Evolutionary conservation across 1,140 invertebrate genomes (phyloP).

Genomic region (Magallana ariakensis): DNA sequence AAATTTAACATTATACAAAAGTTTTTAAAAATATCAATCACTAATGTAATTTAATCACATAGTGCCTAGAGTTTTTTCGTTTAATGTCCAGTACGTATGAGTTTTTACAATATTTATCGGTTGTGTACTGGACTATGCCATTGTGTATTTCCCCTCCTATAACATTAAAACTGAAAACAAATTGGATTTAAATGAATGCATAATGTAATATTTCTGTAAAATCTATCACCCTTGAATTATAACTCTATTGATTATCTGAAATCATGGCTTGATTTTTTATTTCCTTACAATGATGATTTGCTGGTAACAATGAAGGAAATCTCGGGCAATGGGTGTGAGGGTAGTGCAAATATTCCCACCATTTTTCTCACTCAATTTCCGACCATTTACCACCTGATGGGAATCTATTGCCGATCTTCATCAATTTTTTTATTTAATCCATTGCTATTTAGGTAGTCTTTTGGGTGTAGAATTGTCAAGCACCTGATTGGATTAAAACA

Average conservation of each 20-base stretch:
- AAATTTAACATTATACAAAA: too few relatives aligned
- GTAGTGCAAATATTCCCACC: not conserved
- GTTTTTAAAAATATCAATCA: too few relatives aligned
- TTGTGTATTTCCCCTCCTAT: not conserved
- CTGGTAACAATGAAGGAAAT: not conserved
- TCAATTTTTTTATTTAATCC: not conserved
- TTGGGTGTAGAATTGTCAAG: not conserved
- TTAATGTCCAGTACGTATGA: too few relatives aligned
- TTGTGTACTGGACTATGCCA: too few relatives aligned
- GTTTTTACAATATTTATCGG: too few relatives aligned
- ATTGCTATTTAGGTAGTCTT: not conserved
- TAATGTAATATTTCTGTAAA: slow-evolving; percentile 15
- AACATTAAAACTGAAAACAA: not conserved
- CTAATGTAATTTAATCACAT: too few relatives aligned
- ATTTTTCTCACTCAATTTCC: not conserved
- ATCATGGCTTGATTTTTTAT: not conserved
- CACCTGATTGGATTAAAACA: slow-evolving; percentile 8
- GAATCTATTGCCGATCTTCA: not conserved
- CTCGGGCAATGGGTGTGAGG: not conserved
- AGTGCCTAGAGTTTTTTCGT: too few relatives aligned
- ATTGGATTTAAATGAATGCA: slow-evolving; percentile 9
- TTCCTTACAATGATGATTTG: slow-evolving; percentile 10
- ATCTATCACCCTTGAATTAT: not conserved
- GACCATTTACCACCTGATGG: not conserved
- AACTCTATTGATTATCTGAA: not conserved